These are phyloP conservation scores for Hemibagrus guttatus DNA, from an alignment of 2,797 vertebrate species.

Conservation along the genomic window DNA sequence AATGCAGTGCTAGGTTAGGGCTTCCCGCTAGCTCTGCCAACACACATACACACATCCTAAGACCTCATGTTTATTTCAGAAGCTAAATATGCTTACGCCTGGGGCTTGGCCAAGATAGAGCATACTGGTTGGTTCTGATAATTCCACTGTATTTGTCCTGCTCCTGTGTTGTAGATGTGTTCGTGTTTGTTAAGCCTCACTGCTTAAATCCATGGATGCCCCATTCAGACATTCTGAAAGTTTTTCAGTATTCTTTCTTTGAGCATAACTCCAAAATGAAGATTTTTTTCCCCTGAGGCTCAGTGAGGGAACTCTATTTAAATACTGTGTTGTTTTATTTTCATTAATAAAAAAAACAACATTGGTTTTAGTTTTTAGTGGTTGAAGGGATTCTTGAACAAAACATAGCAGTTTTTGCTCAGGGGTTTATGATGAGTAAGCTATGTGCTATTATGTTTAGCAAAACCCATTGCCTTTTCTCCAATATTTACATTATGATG, in stretches of 20 bases:
- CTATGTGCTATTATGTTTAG: not conserved
- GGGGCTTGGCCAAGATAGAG: slow-evolving; percentile 48
- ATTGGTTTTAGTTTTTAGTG: not conserved
- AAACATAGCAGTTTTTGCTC: slow-evolving; percentile 12
- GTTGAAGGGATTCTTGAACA: not conserved
- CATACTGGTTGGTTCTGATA: slow-evolving; percentile 55
- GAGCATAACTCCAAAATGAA: slow-evolving; percentile 39
- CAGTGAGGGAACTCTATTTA: not conserved
- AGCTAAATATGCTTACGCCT: slow-evolving; percentile 63
- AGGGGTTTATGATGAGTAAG: not conserved
- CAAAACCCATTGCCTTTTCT: not conserved
- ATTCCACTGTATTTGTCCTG: slow-evolving; percentile 24
- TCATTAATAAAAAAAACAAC: not conserved
- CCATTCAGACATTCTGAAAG: slow-evolving; percentile 44
- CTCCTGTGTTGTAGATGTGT: slow-evolving; percentile 37
- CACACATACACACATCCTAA: slow-evolving; percentile 33
- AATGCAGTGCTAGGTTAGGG: slow-evolving; percentile 41
- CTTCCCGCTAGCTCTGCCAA: slow-evolving; percentile 49
- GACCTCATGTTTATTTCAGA: slow-evolving; percentile 56
- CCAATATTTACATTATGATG: slow-evolving; percentile 1
- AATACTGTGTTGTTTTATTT: slow-evolving; percentile 37
- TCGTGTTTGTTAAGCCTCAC: slow-evolving; percentile 45
- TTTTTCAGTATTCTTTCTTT: slow-evolving; percentile 41
- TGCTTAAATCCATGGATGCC: slow-evolving; percentile 53
- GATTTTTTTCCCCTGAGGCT: slow-evolving; percentile 39